Base-by-base conservation (phyloP, 1,140 invertebrate species). In the Zeugodacus cucurbitae region DNA sequence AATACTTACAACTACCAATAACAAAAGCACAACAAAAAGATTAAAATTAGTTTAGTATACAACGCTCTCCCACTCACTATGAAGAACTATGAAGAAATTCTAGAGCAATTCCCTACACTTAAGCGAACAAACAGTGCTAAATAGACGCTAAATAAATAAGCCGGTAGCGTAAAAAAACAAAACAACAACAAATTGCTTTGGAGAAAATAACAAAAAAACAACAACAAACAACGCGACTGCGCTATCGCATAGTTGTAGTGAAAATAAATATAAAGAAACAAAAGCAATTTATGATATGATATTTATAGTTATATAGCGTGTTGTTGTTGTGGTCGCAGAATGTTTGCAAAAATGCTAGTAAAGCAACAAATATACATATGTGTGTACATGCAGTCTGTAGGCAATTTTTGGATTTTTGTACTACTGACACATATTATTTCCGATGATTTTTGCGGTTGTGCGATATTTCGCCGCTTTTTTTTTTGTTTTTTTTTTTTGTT, bases 401-500 rank as follows among this genome's bases (percentile, higher is more conserved):
- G 14, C 29, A 74, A 22, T 14, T 41, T 74, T 82, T 54, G 74
- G 14, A 14, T 14, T 41, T 74, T 82, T 54, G 74, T 3, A 14
- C 74, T 82, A 82, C 41, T 82, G 74, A 82, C 74, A 82, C 74
- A 82, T n/a, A 82, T 54, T 82, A 54, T 54, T 82, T 82, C n/a
- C 2, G n/a, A 29, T 48, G 44, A 82, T 26, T 48, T 82, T 82
- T 82, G 74, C 41, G 74, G 17, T 41, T 32, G n/a, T 82, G 1
- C 22, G n/a, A 44, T 44, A 82, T 48, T 82, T 37, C n/a, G 41
- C n/a, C 44, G 2, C 74, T 26, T 26, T 82, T 44, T 8, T 26
- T 26, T 82, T 44, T 8, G 37, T 11, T 17, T 20, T 2, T 48
- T 4, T 70, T 70, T 70, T 10, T 26, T 8, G 37, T 48, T 17